A percentile compares a stretch with the other conserved stretches of the same genome.
phyloP scores from a whole-genome alignment of 2,888 invertebrate species.

The Nysson spinosus region DNA sequence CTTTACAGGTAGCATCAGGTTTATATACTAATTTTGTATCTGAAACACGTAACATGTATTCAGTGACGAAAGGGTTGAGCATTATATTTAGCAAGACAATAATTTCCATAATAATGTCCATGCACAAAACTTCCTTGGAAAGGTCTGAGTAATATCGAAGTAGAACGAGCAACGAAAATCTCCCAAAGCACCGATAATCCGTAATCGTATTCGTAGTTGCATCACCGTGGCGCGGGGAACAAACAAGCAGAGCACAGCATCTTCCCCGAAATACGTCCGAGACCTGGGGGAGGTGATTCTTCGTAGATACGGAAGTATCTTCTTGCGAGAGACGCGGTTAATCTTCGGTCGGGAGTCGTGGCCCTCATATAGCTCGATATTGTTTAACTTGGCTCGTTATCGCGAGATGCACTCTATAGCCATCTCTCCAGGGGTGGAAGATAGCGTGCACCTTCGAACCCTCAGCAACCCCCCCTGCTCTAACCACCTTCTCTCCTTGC shows the following conservation, averaged over 20 bases:
- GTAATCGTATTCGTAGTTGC: conserved; percentile 36
- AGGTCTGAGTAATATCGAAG: neutral
- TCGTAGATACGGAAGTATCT: conserved; percentile 56
- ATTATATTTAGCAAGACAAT: no score
- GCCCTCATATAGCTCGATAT: conserved; percentile 75
- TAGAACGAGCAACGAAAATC: neutral
- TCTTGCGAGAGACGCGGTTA: conserved; percentile 65
- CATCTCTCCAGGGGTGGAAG: conserved; percentile 72
- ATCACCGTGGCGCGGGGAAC: conserved; percentile 3
- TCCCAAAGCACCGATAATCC: conserved; percentile 41
- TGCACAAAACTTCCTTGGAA: neutral
- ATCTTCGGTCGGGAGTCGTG: conserved; percentile 69
- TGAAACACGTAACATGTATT: no score
- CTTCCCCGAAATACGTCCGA: conserved; percentile 41
- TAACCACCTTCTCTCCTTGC: conserved; percentile 21
- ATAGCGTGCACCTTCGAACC: conserved; percentile 69
- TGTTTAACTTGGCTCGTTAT: conserved; percentile 77
- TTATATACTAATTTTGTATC: no score
- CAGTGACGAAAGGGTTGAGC: no score
- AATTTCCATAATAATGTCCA: no score
- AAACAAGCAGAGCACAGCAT: conserved; percentile 19
- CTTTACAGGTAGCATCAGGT: no score
- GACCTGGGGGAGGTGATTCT: conserved; percentile 50
- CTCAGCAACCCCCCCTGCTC: conserved; percentile 31
- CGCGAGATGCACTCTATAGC: conserved; percentile 76